A percentile compares a stretch with the other conserved stretches of the same genome.
Conservation (phyloP, 2,888 invertebrate species). For the Julus scanicus region DNA sequence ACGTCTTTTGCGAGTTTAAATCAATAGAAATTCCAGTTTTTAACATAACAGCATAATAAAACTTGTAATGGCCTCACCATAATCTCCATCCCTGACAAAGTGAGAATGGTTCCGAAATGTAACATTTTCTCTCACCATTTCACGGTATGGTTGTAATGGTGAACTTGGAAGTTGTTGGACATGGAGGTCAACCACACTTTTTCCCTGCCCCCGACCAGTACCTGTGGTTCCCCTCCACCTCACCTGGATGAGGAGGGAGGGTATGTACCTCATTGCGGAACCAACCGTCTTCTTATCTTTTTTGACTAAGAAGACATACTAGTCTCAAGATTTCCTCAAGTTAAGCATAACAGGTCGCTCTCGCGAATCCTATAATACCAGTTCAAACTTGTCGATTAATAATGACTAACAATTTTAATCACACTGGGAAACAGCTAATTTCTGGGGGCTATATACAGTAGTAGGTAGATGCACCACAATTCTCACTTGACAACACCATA, state of each 20-base stretch:
- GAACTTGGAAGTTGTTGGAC: background rate
- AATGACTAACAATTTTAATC: too few species aligned
- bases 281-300: background rate
- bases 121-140: constrained; percentile 23
- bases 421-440: too few species aligned
- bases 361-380: background rate
- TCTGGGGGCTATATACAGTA: too few species aligned
- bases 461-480: background rate
- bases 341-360: background rate
- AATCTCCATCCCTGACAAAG: background rate
- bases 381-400: background rate
- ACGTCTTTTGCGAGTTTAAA: background rate
- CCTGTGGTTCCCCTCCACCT: constrained; percentile 21
- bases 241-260: constrained; percentile 33
- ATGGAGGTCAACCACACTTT: constrained; percentile 33
- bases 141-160: background rate
- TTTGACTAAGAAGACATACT: background rate
- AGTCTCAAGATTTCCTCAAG: background rate
- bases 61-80: background rate
- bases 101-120: background rate
- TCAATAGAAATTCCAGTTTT: constrained; percentile 20
- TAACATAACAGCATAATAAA: background rate
- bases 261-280: background rate
- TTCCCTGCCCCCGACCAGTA: constrained; percentile 33
- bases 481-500: background rate